A percentile compares a stretch with the other conserved stretches of the same genome.
These are phyloP conservation scores for Podabrus alpinus DNA, from an alignment of 2,888 invertebrate species.

Conservation along the genomic window DNA sequence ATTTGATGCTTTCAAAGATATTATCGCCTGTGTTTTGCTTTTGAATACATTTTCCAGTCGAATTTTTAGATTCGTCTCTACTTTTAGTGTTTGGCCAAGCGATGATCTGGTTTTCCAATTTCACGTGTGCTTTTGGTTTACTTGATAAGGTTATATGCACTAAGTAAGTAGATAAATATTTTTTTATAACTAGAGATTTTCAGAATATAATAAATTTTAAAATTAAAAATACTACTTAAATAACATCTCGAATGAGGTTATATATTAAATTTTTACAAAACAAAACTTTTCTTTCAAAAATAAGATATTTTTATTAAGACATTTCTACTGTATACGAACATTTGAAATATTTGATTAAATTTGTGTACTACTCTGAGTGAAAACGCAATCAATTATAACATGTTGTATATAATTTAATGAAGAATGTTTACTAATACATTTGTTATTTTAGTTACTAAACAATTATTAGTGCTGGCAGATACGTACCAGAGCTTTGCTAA, in stretches of 20 bases:
- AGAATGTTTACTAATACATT: neutral
- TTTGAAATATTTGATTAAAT: neutral
- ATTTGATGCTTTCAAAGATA: slow-evolving; percentile 29
- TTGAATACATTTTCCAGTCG: slow-evolving; percentile 26
- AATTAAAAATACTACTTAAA: neutral
- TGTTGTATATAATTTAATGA: neutral
- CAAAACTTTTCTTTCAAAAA: neutral
- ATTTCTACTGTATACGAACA: neutral
- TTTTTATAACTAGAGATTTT: neutral
- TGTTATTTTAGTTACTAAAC: neutral
- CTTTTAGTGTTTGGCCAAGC: slow-evolving; percentile 25
- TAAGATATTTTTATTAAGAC: neutral
- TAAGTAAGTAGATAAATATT: neutral
- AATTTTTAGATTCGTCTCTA: slow-evolving; percentile 25
- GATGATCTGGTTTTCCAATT: slow-evolving; percentile 27
- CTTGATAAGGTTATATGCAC: neutral
- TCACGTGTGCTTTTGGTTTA: neutral
- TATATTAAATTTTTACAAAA: neutral
- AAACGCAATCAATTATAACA: neutral
- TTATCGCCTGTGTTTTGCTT: slow-evolving; percentile 29
- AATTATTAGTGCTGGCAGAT: neutral
- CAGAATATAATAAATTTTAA: neutral
- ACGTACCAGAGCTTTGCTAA: neutral
- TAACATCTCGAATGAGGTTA: neutral
- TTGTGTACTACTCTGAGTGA: neutral